Conservation (phyloP, 2,797 vertebrate species). For the Sphenodon punctatus region DNA sequence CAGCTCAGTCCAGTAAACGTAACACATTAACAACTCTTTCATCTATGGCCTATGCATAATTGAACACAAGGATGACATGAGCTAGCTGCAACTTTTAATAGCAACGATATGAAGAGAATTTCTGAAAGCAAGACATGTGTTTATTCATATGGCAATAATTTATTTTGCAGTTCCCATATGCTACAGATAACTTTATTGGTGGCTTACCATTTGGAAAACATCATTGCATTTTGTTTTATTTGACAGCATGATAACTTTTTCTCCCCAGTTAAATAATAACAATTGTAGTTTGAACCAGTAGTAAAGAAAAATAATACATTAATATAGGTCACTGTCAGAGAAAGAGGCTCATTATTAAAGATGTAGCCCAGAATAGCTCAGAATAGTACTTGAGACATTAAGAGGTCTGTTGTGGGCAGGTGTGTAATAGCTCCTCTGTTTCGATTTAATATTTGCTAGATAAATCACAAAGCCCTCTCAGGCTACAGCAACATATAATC, state of each 20-base stretch:
- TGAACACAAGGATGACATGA: neutral
- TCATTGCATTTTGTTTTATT: conserved; percentile 17
- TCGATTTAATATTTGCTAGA: conserved; percentile 80
- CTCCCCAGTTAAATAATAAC: conserved; percentile 20
- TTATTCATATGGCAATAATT: conserved; percentile 33
- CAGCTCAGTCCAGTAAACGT: neutral
- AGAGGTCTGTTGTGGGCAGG: neutral
- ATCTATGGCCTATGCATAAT: neutral
- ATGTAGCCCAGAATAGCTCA: neutral
- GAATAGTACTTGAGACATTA: neutral
- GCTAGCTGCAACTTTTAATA: neutral
- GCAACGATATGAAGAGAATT: neutral
- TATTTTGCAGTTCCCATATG: conserved; percentile 33
- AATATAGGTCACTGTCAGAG: conserved; percentile 8
- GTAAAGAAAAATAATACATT: neutral
- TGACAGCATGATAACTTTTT: neutral
- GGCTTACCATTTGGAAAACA: conserved; percentile 13
- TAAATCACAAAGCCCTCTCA: conserved; percentile 78
- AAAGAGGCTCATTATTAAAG: neutral
- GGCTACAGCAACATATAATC: conserved; percentile 87
- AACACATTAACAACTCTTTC: neutral
- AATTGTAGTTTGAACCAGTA: neutral
- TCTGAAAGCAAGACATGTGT: neutral
- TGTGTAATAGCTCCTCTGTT: neutral
- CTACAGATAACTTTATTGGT: conserved; percentile 21